Percentiles rank a stretch among this genome's conserved stretches.
phyloP scores from a whole-genome alignment of 2,797 vertebrate species.

The Ctenopoma kingsleyae region DNA sequence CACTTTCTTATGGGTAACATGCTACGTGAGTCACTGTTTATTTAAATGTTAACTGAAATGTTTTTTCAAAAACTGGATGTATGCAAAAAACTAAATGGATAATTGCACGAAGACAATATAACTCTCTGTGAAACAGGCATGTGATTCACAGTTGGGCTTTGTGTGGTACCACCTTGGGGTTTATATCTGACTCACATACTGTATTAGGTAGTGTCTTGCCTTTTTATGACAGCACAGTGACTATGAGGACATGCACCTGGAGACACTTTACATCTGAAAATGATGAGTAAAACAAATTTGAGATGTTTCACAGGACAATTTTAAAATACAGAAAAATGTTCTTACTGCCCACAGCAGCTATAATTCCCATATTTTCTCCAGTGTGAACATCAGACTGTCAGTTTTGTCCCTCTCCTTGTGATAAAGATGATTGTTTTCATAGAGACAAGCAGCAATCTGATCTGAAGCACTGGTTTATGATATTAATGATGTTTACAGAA shows the following conservation, averaged over 20 bases:
- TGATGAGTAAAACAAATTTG: background rate
- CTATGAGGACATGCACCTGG: constrained; percentile 21
- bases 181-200: constrained; percentile 25
- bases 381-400: constrained; percentile 46
- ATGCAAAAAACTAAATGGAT: constrained; percentile 25
- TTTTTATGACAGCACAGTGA: constrained; percentile 23
- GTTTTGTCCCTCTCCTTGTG: constrained; percentile 38
- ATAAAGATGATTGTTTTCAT: constrained; percentile 41
- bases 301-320: background rate
- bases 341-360: constrained; percentile 11
- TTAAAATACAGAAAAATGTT: background rate
- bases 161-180: constrained; percentile 3
- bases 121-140: constrained; percentile 13
- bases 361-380: constrained; percentile 8
- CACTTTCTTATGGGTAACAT: constrained; percentile 13
- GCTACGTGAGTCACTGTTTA: constrained; percentile 28
- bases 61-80: constrained; percentile 16
- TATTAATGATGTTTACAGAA: constrained; percentile 27
- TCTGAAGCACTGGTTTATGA: constrained; percentile 18
- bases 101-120: constrained; percentile 9
- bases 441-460: constrained; percentile 18
- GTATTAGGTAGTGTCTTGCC: constrained; percentile 10
- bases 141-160: constrained; percentile 40
- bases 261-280: constrained; percentile 10
- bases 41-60: constrained; percentile 19